These are phyloP conservation scores for Salminus brasiliensis DNA, from an alignment of 2,113 vertebrate genomes.

Conservation along the genomic window DNA sequence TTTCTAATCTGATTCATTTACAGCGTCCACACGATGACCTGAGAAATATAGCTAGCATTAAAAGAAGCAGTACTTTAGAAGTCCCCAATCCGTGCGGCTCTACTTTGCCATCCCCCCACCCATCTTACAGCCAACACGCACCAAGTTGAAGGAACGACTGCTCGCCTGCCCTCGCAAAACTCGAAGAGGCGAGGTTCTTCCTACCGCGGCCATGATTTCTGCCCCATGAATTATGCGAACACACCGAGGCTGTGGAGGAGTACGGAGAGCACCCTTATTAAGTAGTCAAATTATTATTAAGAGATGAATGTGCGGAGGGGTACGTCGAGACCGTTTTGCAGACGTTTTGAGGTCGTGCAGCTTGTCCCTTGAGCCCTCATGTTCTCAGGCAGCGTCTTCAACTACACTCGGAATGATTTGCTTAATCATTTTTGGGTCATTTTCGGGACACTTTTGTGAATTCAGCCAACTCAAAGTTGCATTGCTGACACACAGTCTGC, in stretches of 20 bases:
- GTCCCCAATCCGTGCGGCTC: neutral
- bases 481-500: too few relatives aligned
- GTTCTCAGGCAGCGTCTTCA: neutral
- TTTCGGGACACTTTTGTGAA: too few relatives aligned
- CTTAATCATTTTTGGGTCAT: too few relatives aligned
- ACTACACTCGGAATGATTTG: too few relatives aligned
- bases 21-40: neutral
- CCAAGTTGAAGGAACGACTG: neutral
- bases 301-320: neutral
- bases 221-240: neutral
- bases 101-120: neutral
- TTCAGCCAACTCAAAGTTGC: too few relatives aligned
- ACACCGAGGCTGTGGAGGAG: neutral
- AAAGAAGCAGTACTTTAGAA: too few relatives aligned
- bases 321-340: too few relatives aligned
- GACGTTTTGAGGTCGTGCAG: neutral
- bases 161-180: neutral
- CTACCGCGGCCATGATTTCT: neutral
- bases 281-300: neutral
- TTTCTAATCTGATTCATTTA: conserved; percentile 1
- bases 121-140: neutral
- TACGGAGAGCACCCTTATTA: neutral
- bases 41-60: too few relatives aligned
- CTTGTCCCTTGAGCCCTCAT: neutral
- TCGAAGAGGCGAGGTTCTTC: neutral